phyloP scores from a whole-genome alignment of 1,140 invertebrate genomes.

The Tigriopus japonicus region DNA sequence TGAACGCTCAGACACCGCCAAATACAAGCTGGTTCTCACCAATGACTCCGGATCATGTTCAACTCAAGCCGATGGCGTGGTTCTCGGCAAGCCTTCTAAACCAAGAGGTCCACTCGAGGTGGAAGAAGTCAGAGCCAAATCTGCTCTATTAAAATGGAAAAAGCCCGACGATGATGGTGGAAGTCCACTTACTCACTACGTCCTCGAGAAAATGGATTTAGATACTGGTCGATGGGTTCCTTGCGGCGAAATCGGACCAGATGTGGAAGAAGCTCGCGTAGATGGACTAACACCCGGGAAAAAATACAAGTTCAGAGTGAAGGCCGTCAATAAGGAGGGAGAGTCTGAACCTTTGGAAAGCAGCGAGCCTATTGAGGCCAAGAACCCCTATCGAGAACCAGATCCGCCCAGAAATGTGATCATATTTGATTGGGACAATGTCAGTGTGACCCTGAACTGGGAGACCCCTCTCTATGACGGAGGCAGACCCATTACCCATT shows the following conservation, averaged over 20 bases:
- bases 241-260: slow-evolving; percentile 60
- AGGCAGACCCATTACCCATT: slow-evolving; percentile 73
- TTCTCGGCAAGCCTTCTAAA: slow-evolving; percentile 35
- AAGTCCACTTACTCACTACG: slow-evolving; percentile 76
- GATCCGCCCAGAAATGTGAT: slow-evolving; percentile 24
- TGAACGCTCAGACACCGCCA: slow-evolving; percentile 66
- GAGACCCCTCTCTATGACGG: slow-evolving; percentile 78
- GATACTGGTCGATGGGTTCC: slow-evolving; percentile 80
- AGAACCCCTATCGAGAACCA: slow-evolving; percentile 68
- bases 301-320: slow-evolving; percentile 94
- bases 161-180: slow-evolving; percentile 85
- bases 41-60: slow-evolving; percentile 69
- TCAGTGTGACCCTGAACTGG: slow-evolving; percentile 77
- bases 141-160: slow-evolving; percentile 82
- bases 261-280: slow-evolving; percentile 60
- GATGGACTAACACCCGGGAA: slow-evolving; percentile 87
- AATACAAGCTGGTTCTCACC: slow-evolving; percentile 61
- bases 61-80: slow-evolving; percentile 61
- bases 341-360: slow-evolving; percentile 88
- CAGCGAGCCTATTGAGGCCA: slow-evolving; percentile 64
- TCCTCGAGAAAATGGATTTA: slow-evolving; percentile 89
- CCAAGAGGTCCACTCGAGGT: slow-evolving; percentile 25
- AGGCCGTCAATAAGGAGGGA: slow-evolving; percentile 94
- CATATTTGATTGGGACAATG: slow-evolving; percentile 82
- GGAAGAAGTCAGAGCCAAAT: slow-evolving; percentile 67